phyloP scores from a whole-genome alignment of 2,797 vertebrate species.

The Falco biarmicus region DNA sequence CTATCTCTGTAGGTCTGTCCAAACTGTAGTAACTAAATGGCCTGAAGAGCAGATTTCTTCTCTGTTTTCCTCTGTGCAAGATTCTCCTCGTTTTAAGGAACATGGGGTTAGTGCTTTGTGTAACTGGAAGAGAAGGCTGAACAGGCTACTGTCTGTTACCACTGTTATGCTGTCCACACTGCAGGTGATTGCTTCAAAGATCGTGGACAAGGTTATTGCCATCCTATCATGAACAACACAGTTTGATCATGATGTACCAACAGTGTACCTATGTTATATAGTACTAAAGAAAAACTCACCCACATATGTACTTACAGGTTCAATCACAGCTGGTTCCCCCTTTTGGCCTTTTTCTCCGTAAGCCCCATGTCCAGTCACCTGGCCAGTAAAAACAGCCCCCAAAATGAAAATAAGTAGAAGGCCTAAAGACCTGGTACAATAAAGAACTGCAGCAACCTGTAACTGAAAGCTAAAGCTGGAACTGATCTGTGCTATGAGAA shows the following conservation, averaged over 20 bases:
- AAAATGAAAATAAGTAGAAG: not conserved
- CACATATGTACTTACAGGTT: slow-evolving; percentile 87
- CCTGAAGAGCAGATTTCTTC: not conserved
- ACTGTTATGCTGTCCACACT: not conserved
- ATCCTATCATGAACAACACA: not conserved
- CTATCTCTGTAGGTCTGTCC: not conserved
- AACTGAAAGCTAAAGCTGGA: slow-evolving; percentile 65
- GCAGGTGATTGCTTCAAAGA: not conserved
- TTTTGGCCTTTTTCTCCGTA: slow-evolving; percentile 95
- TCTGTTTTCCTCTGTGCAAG: not conserved
- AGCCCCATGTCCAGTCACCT: slow-evolving; percentile 85
- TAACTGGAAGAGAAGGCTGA: not conserved
- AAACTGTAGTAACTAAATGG: not conserved
- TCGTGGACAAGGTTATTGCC: not conserved
- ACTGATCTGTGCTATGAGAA: not conserved
- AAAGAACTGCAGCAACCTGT: not conserved
- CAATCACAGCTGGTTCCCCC: slow-evolving; percentile 95
- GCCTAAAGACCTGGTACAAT: not conserved
- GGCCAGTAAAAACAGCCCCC: slow-evolving; percentile 36
- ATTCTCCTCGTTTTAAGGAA: not conserved
- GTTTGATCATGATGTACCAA: not conserved
- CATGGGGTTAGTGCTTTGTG: not conserved
- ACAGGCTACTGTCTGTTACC: not conserved
- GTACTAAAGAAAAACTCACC: not conserved
- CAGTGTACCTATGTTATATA: not conserved